A percentile compares a stretch with the other conserved stretches of the same genome.
Conservation (phyloP, 2,888 invertebrate species). For the Scaptomyza parva region DNA sequence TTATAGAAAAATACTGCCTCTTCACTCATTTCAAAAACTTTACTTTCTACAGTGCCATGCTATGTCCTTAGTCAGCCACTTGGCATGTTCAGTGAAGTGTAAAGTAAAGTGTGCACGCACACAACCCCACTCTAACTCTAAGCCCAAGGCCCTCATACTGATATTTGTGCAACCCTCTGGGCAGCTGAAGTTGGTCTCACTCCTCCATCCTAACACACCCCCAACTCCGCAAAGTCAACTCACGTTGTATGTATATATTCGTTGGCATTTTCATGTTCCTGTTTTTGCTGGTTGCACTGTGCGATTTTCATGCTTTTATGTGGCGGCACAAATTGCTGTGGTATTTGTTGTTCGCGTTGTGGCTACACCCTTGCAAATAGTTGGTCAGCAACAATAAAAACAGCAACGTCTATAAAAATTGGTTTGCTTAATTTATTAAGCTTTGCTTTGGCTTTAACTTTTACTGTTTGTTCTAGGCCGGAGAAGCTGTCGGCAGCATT, state of each 20-base stretch:
- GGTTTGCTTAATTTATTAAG: constrained; percentile 61
- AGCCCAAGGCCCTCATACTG: constrained; percentile 1
- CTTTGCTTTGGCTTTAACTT: constrained; percentile 53
- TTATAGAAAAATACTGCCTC: constrained; percentile 70
- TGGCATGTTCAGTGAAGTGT: constrained; percentile 79
- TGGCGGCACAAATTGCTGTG: constrained; percentile 82
- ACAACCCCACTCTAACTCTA: constrained; percentile 2
- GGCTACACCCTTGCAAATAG: constrained; percentile 34
- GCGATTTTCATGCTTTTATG: constrained; percentile 80
- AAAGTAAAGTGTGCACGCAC: constrained; percentile 62
- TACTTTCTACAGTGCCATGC: neutral
- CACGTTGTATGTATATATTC: constrained; percentile 10
- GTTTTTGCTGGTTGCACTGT: constrained; percentile 66
- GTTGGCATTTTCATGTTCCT: constrained; percentile 56
- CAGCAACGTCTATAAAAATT: constrained; percentile 24
- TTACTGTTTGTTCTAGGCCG: constrained; percentile 19
- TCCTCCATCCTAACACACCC: neutral
- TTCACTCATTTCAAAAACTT: neutral
- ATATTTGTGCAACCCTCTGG: constrained; percentile 28
- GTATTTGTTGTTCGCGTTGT: constrained; percentile 68
- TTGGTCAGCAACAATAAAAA: constrained; percentile 19
- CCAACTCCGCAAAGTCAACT: neutral
- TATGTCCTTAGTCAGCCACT: constrained; percentile 62
- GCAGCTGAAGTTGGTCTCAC: constrained; percentile 63
- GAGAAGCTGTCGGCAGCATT: constrained; percentile 61